phyloP scores from a whole-genome alignment of 2,113 vertebrate genomes.

The Polyodon spathula region DNA sequence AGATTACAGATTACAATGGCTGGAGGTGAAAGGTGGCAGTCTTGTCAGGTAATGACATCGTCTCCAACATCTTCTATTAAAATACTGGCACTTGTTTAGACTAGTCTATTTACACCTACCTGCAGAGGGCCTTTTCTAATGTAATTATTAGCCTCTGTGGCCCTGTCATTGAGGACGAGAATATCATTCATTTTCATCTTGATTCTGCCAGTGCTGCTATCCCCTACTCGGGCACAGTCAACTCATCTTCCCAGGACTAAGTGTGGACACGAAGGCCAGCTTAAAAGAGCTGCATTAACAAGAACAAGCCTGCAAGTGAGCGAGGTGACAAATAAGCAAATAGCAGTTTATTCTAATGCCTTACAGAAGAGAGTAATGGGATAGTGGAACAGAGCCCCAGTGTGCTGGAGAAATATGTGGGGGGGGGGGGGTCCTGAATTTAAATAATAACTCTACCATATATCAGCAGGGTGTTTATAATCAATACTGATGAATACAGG shows the following conservation, averaged over 20 bases:
- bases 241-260: conserved; percentile 51
- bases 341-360: conserved; percentile 62
- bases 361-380: conserved; percentile 39
- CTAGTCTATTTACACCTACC: conserved; percentile 74
- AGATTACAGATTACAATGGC: conserved; percentile 64
- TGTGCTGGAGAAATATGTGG: too few species aligned
- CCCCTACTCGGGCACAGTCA: conserved; percentile 44
- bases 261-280: conserved; percentile 50
- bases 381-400: conserved; percentile 7
- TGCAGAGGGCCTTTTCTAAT: conserved; percentile 70
- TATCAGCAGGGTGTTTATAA: too few species aligned
- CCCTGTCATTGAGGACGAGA: conserved; percentile 61
- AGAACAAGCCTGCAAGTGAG: conserved; percentile 67
- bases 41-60: conserved; percentile 65
- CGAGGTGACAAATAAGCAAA: conserved; percentile 51
- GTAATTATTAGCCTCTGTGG: conserved; percentile 67
- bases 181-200: conserved; percentile 71
- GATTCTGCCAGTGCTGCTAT: conserved; percentile 51
- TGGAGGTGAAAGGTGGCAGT: conserved; percentile 67
- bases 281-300: conserved; percentile 59
- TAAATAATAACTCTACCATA: too few species aligned
- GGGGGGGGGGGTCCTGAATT: too few species aligned
- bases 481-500: too few species aligned
- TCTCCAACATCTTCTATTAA: conserved; percentile 57
- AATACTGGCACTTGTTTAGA: conserved; percentile 66